Percentiles rank a stretch among this genome's conserved stretches.
Conservation (phyloP, 2,797 vertebrate genomes). For the Graptemys geographica region DNA sequence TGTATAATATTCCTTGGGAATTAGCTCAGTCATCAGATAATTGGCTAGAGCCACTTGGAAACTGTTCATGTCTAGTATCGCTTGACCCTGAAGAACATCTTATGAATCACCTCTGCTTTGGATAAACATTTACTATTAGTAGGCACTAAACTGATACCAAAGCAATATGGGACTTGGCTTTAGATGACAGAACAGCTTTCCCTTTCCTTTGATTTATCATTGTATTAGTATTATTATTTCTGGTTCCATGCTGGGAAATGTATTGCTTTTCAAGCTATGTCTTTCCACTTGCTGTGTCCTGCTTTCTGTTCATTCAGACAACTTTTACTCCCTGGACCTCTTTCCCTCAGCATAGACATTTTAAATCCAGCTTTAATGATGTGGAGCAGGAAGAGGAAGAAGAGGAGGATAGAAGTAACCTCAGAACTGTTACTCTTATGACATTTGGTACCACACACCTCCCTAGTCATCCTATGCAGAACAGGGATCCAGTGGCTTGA, state of each 20-base stretch:
- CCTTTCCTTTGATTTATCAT: background rate
- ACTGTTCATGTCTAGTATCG: background rate
- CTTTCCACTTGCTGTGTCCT: background rate
- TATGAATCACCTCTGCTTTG: constrained; percentile 7
- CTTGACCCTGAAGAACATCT: background rate
- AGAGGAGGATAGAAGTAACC: background rate
- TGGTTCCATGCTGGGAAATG: background rate
- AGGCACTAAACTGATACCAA: background rate
- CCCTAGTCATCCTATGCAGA: background rate
- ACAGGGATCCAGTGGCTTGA: background rate
- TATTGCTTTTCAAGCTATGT: background rate
- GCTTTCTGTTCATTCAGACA: background rate
- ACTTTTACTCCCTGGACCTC: background rate
- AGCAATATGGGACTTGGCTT: background rate
- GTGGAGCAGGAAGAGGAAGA: background rate
- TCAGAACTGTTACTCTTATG: background rate
- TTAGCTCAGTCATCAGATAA: background rate
- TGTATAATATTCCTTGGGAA: background rate
- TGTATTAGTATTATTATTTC: background rate
- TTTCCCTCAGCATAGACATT: background rate
- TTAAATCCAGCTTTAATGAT: background rate
- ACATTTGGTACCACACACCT: background rate
- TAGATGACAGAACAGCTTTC: background rate
- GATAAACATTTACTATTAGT: background rate
- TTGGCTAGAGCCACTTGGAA: background rate